phyloP scores from a whole-genome alignment of 2,113 vertebrate genomes.

The Prionailurus bengalensis region DNA sequence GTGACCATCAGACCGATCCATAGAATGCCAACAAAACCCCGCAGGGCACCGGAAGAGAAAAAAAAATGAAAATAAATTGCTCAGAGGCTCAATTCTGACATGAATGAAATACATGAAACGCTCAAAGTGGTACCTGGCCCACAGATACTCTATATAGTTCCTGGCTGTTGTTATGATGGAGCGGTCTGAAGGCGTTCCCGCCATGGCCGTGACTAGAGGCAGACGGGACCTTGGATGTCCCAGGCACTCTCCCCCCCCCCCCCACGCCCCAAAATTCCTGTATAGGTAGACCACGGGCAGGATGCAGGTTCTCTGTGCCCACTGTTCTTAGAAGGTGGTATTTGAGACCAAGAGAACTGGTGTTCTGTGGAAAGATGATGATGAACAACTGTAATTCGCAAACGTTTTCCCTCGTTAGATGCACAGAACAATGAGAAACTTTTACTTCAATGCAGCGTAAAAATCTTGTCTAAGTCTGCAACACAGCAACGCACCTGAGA shows the following conservation, averaged over 20 bases:
- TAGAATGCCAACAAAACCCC: background rate
- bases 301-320: background rate
- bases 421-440: background rate
- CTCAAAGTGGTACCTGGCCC: background rate
- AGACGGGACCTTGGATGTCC: background rate
- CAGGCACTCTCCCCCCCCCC: fast-evolving
- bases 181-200: background rate
- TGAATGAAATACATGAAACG: background rate
- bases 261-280: too few relatives aligned
- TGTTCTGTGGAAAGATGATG: background rate
- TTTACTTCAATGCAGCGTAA: background rate
- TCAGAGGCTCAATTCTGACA: background rate
- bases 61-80: background rate
- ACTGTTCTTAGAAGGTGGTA: background rate
- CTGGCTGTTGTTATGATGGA: background rate
- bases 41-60: background rate
- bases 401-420: background rate
- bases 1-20: background rate
- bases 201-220: background rate
- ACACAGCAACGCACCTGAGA: background rate
- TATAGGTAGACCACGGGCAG: background rate
- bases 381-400: background rate
- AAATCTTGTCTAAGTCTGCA: background rate
- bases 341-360: background rate
- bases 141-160: background rate